Conservation (phyloP, 2,797 vertebrate species). For the Acanthurus lineatus region DNA sequence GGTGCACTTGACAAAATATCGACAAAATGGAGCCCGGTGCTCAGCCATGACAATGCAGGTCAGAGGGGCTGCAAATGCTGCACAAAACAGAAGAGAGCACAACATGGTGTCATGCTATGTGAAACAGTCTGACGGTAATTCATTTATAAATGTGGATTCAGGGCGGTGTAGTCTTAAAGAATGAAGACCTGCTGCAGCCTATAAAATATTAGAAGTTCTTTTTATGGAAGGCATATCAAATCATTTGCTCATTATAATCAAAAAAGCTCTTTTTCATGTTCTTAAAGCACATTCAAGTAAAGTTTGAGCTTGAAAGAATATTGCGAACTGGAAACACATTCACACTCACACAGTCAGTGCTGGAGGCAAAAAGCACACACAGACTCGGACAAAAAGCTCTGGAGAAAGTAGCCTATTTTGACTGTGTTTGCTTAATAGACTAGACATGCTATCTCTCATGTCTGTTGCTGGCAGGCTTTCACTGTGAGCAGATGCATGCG, state of each 20-base stretch:
- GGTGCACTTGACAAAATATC: slow-evolving; percentile 48
- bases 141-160: accelerated
- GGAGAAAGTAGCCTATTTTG: slow-evolving; percentile 13
- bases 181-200: slow-evolving; percentile 5
- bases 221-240: not conserved
- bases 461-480: not conserved
- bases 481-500: not conserved
- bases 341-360: slow-evolving; percentile 6
- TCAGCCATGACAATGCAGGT: slow-evolving; percentile 83
- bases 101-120: accelerated
- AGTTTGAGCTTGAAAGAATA: not conserved
- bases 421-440: slow-evolving; percentile 7
- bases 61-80: slow-evolving; percentile 56
- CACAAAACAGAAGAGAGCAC: not conserved
- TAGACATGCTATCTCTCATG: not conserved
- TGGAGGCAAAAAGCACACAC: slow-evolving; percentile 34
- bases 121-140: not conserved
- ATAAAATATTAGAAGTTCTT: not conserved
- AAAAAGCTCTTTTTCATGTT: not conserved
- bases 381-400: not conserved
- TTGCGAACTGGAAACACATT: not conserved
- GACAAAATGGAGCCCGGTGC: slow-evolving; percentile 83
- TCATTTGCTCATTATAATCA: not conserved
- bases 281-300: not conserved
- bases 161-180: not conserved